phyloP scores from a whole-genome alignment of 2,113 vertebrate genomes.

The Chloropsis cyanopogon region DNA sequence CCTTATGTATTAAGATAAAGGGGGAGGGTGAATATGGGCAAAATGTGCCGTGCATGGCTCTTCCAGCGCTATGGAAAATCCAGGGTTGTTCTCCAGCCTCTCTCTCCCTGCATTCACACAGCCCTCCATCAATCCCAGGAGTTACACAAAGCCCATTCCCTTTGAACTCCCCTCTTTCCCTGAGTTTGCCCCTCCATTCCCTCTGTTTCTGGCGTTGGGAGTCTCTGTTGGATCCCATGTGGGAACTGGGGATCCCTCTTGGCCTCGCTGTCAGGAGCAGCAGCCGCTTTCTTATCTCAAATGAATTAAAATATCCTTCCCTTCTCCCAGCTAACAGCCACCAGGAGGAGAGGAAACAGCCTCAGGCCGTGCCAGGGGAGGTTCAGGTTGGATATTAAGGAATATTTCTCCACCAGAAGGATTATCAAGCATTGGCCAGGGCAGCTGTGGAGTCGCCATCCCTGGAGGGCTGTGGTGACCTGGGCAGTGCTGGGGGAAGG shows the following conservation, averaged over 20 bases:
- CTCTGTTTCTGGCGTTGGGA: rapidly evolving
- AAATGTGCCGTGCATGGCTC: rapidly evolving
- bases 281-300: rapidly evolving
- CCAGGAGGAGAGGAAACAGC: background rate
- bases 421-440: background rate
- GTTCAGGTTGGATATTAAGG: background rate
- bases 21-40: background rate
- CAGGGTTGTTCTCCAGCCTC: background rate
- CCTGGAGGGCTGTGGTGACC: background rate
- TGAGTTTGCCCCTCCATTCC: background rate
- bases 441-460: background rate
- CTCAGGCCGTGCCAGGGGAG: background rate
- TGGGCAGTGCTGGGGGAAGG: background rate
- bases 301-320: rapidly evolving
- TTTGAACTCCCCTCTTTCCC: background rate
- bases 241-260: background rate
- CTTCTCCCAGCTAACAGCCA: background rate
- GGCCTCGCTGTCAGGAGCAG: rapidly evolving
- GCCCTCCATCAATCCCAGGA: background rate
- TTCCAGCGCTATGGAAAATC: background rate
- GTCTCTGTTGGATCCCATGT: background rate
- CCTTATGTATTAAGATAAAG: background rate
- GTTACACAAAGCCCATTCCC: background rate
- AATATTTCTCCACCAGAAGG: background rate
- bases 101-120: background rate